These are phyloP conservation scores for Empidonax alnorum DNA, from an alignment of 2,113 vertebrate genomes.

Conservation along the genomic window DNA sequence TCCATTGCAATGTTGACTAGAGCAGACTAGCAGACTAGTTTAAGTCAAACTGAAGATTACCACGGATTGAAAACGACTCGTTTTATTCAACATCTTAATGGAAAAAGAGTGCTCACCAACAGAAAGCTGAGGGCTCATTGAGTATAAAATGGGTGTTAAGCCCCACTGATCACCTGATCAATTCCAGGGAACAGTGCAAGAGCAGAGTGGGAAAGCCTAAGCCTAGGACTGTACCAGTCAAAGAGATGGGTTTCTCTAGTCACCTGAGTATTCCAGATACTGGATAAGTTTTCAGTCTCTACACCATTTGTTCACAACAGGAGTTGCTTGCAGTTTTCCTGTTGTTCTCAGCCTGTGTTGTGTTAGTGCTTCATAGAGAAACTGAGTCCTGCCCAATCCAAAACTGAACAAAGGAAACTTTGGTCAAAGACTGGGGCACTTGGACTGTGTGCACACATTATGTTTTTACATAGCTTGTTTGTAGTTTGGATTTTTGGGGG, in stretches of 20 bases:
- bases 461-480: not conserved
- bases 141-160: not conserved
- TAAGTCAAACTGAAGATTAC: not conserved
- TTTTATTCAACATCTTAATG: not conserved
- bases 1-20: not conserved
- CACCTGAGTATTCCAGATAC: not conserved
- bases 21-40: not conserved
- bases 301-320: not conserved
- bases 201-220: not conserved
- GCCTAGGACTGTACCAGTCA: not conserved
- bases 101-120: not conserved
- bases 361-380: not conserved
- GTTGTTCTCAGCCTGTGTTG: not conserved
- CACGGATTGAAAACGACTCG: not conserved
- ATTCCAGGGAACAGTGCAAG: not conserved
- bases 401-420: not conserved
- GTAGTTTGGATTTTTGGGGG: not conserved
- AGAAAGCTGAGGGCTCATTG: not conserved
- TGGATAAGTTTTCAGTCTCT: not conserved
- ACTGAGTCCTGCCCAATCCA: not conserved
- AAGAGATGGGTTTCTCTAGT: not conserved
- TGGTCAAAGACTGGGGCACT: not conserved
- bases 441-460: not conserved
- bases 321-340: not conserved
- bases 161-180: not conserved